Evolutionary conservation across 2,888 invertebrate genomes (phyloP), one percentile per base, ranked within the genome.

Genomic region (Pomacea canaliculata): DNA sequence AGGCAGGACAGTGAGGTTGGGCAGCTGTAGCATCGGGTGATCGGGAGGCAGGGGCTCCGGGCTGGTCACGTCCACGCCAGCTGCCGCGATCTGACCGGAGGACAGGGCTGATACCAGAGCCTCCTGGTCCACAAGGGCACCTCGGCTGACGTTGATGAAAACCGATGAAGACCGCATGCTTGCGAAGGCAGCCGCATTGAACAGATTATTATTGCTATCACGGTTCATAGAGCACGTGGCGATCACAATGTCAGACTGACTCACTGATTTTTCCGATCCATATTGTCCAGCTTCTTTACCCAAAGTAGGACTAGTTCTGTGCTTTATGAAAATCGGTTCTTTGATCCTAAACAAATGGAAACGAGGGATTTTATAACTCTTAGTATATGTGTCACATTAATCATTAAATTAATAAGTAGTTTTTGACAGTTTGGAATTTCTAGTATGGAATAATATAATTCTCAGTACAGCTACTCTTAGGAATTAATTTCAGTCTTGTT

Each of bases 61-160:
- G 2, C 94, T 94, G 80, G 95, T 96, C 0, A 97, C 97, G 92
- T 97, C 97, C 59, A 98, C 91, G 0, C 97, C 97, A 0, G 97
- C 97, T 0, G 94, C 96, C 85, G 93, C 91, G 76, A 97, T 96
- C 13, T 92, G 92, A 16, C 94, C 93, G 71, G 92, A 92, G 83
- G 93, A 92, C 70, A 97, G 92, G 0, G 96, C 96, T 77, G 97
- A 97, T 56, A 97, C 93, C 71, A 97, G 92, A 12, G 95, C 96
- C 63, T 93, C 92, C 88, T 97, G 97, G 89, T 97, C 94, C 7
- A 92, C 91, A 5, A 92, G 81, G 0, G 82, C 87, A 70, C 94
- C 92, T 81, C 96, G 78, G 83, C 96, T 95, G 1, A 95, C 94
- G 88, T 98, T 98, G 2, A 98, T 92, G 89, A 98, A 95, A 77